A percentile compares a stretch with the other conserved stretches of the same genome.
Conservation (phyloP, 2,888 invertebrate genomes). For the Polydrusus pterygomalis region DNA sequence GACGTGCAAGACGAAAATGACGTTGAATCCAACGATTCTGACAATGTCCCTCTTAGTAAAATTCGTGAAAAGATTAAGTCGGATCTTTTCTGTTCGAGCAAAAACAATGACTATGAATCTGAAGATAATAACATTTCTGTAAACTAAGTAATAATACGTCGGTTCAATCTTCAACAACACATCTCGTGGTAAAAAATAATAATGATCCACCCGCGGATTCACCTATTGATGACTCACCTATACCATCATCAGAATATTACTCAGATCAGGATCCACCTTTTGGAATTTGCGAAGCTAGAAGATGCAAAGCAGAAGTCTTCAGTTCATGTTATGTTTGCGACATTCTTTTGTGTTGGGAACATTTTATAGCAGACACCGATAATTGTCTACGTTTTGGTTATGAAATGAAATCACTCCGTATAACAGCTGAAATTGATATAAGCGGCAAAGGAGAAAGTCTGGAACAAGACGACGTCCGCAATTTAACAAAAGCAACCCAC, state of each 20-base stretch:
- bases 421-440: conserved; percentile 8
- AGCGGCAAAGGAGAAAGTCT: neutral
- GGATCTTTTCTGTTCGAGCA: too few relatives aligned
- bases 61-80: neutral
- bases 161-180: conserved; percentile 16
- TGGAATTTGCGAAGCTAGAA: conserved; percentile 36
- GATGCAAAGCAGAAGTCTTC: conserved; percentile 36
- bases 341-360: too few relatives aligned
- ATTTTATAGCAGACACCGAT: conserved; percentile 34
- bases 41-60: conserved; percentile 10
- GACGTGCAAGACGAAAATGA: conserved; percentile 1
- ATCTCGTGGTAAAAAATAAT: conserved; percentile 17
- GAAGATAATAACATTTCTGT: too few relatives aligned
- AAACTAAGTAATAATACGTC: neutral
- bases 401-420: conserved; percentile 10
- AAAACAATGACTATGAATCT: too few relatives aligned
- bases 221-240: neutral
- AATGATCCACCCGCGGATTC: too few relatives aligned
- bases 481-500: conserved; percentile 10
- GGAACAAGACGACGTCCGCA: conserved; percentile 1
- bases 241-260: conserved; percentile 33
- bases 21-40: conserved; percentile 8
- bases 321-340: conserved; percentile 40
- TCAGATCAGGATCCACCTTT: conserved; percentile 38
- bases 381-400: conserved; percentile 29